phyloP scores from a whole-genome alignment of 2,113 vertebrate species.

The Tympanuchus pallidicinctus region DNA sequence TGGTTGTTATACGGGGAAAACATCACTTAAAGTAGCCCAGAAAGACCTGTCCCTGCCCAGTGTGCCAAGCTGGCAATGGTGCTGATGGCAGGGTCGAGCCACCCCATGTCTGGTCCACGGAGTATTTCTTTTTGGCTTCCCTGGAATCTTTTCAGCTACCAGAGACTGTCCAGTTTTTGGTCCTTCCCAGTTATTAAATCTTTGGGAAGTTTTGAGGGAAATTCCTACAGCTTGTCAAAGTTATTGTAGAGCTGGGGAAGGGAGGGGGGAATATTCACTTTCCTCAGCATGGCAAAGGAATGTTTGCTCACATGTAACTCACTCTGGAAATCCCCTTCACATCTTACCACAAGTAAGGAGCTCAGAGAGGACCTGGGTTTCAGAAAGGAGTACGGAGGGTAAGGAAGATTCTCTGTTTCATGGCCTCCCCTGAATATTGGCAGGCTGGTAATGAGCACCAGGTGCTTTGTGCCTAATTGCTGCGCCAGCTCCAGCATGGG shows the following conservation, averaged over 20 bases:
- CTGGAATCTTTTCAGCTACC: not conserved
- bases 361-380: not conserved
- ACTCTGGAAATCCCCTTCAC: conserved; percentile 30
- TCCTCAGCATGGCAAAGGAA: fast-evolving
- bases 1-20: not conserved
- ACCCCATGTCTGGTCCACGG: fast-evolving
- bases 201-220: conserved; percentile 61
- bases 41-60: not conserved
- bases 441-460: not conserved
- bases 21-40: not conserved
- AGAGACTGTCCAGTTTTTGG: not conserved
- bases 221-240: conserved; percentile 43
- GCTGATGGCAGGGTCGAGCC: not conserved
- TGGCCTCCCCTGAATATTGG: not conserved
- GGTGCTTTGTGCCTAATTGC: not conserved
- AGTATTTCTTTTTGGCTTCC: not conserved
- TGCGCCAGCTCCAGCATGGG: fast-evolving
- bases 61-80: not conserved
- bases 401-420: not conserved
- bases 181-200: conserved; percentile 2
- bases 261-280: conserved; percentile 2
- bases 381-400: not conserved
- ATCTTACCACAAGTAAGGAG: not conserved
- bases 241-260: not conserved
- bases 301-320: not conserved